Conservation (phyloP, 2,113 vertebrate genomes). For the Cheirogaleus medius region DNA sequence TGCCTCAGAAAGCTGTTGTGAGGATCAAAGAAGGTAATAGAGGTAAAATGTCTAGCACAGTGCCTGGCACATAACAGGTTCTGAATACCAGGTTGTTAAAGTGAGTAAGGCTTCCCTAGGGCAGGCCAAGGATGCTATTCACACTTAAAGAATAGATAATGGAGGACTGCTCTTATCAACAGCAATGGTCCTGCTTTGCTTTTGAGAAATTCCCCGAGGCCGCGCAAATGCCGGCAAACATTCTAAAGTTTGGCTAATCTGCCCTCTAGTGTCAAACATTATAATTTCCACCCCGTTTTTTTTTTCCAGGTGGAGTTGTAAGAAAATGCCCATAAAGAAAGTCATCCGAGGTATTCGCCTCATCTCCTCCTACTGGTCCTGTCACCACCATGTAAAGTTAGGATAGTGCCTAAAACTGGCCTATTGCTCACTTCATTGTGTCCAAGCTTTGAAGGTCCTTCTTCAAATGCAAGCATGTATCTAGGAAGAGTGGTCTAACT, state of each 20-base stretch:
- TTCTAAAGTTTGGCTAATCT: constrained; percentile 23
- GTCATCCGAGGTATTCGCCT: not conserved
- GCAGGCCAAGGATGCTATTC: too few relatives aligned
- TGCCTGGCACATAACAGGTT: not conserved
- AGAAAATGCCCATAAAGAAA: not conserved
- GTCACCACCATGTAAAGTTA: not conserved
- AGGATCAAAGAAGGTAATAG: not conserved
- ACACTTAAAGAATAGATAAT: not conserved
- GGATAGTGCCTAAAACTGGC: not conserved
- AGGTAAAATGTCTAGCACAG: not conserved
- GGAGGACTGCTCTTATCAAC: not conserved
- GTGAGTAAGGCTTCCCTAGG: not conserved
- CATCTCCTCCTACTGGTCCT: not conserved
- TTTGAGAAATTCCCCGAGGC: not conserved
- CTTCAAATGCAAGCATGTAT: not conserved
- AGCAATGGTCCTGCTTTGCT: not conserved
- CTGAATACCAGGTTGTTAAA: not conserved
- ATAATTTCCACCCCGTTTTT: not conserved
- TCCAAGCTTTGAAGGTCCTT: not conserved
- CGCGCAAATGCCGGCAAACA: not conserved
- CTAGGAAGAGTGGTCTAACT: not conserved
- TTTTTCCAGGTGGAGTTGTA: not conserved
- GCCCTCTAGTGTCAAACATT: constrained; percentile 48
- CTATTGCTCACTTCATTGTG: not conserved
- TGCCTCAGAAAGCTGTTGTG: not conserved